phyloP scores from a whole-genome alignment of 2,113 vertebrate genomes.

The Scartelaos histophorus region DNA sequence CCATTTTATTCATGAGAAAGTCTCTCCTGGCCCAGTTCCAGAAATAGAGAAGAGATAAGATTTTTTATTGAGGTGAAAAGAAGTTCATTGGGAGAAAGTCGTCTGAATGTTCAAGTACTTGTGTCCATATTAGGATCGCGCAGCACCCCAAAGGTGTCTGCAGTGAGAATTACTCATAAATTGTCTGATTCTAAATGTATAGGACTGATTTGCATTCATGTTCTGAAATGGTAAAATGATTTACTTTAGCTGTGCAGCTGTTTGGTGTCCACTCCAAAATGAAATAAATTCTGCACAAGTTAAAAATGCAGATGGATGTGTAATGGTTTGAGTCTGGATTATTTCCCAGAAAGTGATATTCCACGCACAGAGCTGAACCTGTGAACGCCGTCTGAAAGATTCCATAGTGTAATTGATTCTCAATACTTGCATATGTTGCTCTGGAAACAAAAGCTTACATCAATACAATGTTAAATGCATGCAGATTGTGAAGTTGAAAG shows the following conservation, averaged over 20 bases:
- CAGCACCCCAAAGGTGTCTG: constrained; percentile 36
- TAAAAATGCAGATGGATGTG: constrained; percentile 1
- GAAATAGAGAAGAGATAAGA: constrained; percentile 65
- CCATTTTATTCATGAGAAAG: constrained; percentile 61
- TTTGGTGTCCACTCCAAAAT: constrained; percentile 1
- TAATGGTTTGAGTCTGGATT: not conserved
- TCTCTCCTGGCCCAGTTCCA: constrained; percentile 53
- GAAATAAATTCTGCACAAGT: constrained; percentile 8
- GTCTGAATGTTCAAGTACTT: constrained; percentile 26
- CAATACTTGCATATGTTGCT: constrained; percentile 16
- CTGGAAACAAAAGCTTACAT: constrained; percentile 23
- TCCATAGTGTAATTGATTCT: constrained; percentile 23
- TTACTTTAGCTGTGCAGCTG: constrained; percentile 1
- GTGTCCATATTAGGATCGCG: constrained; percentile 36
- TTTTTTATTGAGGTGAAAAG: constrained; percentile 62
- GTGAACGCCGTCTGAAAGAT: constrained; percentile 21
- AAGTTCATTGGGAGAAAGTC: constrained; percentile 59
- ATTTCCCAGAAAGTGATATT: constrained; percentile 11
- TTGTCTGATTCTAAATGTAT: constrained; percentile 12
- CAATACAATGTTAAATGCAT: not conserved
- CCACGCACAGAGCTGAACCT: constrained; percentile 1
- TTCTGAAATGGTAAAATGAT: constrained; percentile 13
- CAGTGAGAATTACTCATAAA: constrained; percentile 22
- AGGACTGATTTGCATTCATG: constrained; percentile 7
- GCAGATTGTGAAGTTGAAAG: not conserved